These are phyloP conservation scores for Pseudochirops cupreus DNA, from an alignment of 2,797 vertebrate species.

Conservation along the genomic window DNA sequence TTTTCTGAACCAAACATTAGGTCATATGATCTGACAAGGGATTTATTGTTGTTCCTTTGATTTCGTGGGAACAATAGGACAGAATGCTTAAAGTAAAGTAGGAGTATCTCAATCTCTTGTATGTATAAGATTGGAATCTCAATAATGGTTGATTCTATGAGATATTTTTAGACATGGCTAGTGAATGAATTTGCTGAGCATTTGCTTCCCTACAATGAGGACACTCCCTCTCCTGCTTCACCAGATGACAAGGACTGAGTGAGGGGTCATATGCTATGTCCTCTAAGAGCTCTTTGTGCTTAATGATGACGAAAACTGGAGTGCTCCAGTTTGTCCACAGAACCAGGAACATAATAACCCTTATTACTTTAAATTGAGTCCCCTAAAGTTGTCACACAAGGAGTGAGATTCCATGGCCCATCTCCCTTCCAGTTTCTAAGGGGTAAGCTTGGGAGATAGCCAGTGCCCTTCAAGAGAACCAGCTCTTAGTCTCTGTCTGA, in stretches of 20 bases:
- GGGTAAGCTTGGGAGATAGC: background rate
- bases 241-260: background rate
- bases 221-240: background rate
- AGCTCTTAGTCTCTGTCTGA: background rate
- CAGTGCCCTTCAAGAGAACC: conserved; percentile 17
- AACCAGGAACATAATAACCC: background rate
- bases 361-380: conserved; percentile 19
- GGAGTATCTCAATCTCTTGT: background rate
- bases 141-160: background rate
- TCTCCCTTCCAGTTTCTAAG: conserved; percentile 29
- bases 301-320: background rate
- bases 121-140: background rate
- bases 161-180: background rate
- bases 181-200: background rate
- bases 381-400: background rate
- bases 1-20: background rate
- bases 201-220: background rate
- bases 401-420: background rate
- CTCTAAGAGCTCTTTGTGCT: background rate
- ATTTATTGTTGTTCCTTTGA: background rate
- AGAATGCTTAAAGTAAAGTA: background rate
- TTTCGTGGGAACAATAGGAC: background rate
- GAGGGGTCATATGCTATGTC: background rate
- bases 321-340: rapidly evolving
- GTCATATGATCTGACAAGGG: background rate